Evolutionary conservation across 2,797 vertebrate species (phyloP).

Genomic region (Amniataba percoides): DNA sequence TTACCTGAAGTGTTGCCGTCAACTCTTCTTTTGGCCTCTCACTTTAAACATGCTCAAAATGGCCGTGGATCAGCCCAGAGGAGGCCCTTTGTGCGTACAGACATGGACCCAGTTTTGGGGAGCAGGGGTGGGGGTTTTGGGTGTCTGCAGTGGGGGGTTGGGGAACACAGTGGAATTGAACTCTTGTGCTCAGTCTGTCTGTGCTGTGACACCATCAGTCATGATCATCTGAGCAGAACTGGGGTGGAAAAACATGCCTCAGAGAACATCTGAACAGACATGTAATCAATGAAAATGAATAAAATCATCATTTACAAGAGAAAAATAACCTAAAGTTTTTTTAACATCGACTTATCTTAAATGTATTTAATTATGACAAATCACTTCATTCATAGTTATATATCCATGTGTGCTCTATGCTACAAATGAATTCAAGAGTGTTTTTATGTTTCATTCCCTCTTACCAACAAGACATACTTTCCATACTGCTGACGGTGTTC

Average conservation of each 20-base stretch:
- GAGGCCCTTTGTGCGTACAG: slow-evolving; percentile 38
- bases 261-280: slow-evolving; percentile 21
- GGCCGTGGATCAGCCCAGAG: slow-evolving; percentile 14
- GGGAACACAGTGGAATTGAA: slow-evolving; percentile 43
- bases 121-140: slow-evolving; percentile 23
- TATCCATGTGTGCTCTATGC: neutral
- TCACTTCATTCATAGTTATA: neutral
- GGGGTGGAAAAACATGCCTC: slow-evolving; percentile 31
- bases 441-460: neutral
- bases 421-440: neutral
- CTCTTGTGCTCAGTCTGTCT: slow-evolving; percentile 42
- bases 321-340: neutral
- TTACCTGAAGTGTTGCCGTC: neutral
- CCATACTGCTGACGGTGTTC: neutral
- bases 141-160: slow-evolving; percentile 60
- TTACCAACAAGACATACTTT: neutral
- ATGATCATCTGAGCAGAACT: slow-evolving; percentile 42
- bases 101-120: slow-evolving; percentile 39
- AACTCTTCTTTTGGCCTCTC: slow-evolving; percentile 4
- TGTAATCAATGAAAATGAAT: slow-evolving; percentile 22
- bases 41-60: slow-evolving; percentile 7
- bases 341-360: neutral
- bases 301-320: neutral
- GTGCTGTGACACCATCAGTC: slow-evolving; percentile 46
- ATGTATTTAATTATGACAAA: neutral